Conservation (phyloP, 2,888 invertebrate species). For the Dendrolimus pini region DNA sequence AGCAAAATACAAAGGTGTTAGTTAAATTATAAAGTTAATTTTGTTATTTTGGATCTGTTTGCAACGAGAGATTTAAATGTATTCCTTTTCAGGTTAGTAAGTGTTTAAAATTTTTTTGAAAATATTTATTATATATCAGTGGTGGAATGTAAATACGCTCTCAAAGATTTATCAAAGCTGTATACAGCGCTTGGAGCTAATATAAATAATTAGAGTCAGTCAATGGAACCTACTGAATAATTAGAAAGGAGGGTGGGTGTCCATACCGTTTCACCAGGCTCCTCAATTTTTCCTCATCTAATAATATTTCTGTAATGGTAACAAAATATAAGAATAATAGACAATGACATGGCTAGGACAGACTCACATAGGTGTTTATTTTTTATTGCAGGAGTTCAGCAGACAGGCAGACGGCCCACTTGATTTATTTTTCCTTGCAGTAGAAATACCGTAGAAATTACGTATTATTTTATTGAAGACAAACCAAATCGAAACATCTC, state of each 20-base stretch:
- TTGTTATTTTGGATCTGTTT: not conserved
- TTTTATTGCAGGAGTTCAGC: no score
- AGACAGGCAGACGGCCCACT: no score
- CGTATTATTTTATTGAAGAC: no score
- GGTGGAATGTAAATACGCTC: conserved; percentile 12
- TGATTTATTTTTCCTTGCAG: no score
- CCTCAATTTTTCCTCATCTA: not conserved
- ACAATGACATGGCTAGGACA: no score
- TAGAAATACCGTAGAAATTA: no score
- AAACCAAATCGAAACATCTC: no score
- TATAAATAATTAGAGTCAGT: conserved; percentile 15
- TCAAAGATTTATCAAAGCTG: conserved; percentile 12
- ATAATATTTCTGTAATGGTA: no score
- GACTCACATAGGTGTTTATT: no score
- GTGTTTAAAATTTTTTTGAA: not conserved
- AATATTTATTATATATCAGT: conserved; percentile 8
- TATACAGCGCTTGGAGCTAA: conserved; percentile 6
- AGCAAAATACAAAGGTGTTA: not conserved
- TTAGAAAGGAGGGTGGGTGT: conserved; percentile 10
- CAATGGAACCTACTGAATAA: conserved; percentile 12
- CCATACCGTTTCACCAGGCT: not conserved
- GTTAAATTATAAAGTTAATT: not conserved
- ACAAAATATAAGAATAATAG: no score
- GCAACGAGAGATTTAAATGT: not conserved
- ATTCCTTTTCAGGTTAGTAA: not conserved